phyloP scores from a whole-genome alignment of 2,888 invertebrate genomes.

The Magallana nippona region DNA sequence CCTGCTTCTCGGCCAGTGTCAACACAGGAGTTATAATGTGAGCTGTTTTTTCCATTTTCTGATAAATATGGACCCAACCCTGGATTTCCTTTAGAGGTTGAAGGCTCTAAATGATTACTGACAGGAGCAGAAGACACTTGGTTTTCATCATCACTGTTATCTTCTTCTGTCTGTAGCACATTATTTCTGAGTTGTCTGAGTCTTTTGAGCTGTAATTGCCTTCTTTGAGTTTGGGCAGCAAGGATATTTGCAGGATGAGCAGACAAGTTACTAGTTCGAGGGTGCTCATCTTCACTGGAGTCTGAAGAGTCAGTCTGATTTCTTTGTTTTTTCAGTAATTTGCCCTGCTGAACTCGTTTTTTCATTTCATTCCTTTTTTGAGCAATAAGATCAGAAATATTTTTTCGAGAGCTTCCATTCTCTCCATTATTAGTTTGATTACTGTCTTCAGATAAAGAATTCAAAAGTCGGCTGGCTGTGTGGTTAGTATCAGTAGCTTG shows the following conservation, averaged over 20 bases:
- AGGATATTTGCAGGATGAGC: slow-evolving; percentile 42
- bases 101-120: slow-evolving; percentile 8
- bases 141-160: slow-evolving; percentile 39
- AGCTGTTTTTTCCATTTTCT: neutral
- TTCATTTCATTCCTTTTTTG: slow-evolving; percentile 64
- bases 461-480: neutral
- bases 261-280: slow-evolving; percentile 33
- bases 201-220: slow-evolving; percentile 56
- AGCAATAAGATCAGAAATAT: slow-evolving; percentile 65
- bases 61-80: slow-evolving; percentile 11
- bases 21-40: neutral
- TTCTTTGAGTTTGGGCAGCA: slow-evolving; percentile 45
- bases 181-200: slow-evolving; percentile 63
- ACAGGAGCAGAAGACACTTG: neutral
- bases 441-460: slow-evolving; percentile 23
- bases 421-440: slow-evolving; percentile 10
- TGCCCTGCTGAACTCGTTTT: slow-evolving; percentile 46
- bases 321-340: slow-evolving; percentile 48
- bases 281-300: slow-evolving; percentile 50
- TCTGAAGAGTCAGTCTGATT: slow-evolving; percentile 47
- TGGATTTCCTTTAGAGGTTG: slow-evolving; percentile 8
- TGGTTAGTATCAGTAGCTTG: slow-evolving; percentile 57
- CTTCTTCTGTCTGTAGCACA: slow-evolving; percentile 64
- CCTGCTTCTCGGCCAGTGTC: neutral
- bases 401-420: slow-evolving; percentile 45